Conservation (phyloP, 1,140 invertebrate species). For the Neuroterus valhalla region DNA sequence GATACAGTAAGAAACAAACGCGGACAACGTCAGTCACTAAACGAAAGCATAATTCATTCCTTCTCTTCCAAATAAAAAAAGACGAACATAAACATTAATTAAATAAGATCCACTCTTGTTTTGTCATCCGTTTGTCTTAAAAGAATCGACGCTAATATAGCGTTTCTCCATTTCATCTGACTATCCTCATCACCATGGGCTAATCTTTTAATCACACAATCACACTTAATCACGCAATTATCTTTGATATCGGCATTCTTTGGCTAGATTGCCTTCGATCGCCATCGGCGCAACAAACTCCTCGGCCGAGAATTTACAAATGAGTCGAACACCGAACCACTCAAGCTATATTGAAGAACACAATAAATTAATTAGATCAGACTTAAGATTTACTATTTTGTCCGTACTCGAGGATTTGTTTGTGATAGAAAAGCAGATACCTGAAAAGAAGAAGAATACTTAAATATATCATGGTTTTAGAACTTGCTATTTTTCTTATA, state of each 20-base stretch:
- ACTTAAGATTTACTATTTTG: constrained; percentile 69
- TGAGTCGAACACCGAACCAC: constrained; percentile 30
- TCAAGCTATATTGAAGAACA: constrained; percentile 6
- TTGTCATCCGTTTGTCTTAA: constrained; percentile 15
- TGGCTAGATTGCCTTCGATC: constrained; percentile 15
- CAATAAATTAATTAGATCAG: constrained; percentile 45
- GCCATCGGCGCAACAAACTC: constrained; percentile 20
- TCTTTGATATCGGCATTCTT: constrained; percentile 29
- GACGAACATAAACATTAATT: constrained; percentile 39
- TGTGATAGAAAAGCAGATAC: constrained; percentile 95
- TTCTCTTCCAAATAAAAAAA: constrained; percentile 43
- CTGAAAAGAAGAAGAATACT: constrained; percentile 74
- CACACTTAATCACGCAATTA: constrained; percentile 31
- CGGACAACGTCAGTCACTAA: constrained; percentile 43
- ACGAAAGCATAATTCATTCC: constrained; percentile 19
- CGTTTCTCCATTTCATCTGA: constrained; percentile 28
- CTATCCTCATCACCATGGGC: constrained; percentile 10
- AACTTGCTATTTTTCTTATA: no score
- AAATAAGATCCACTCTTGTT: constrained; percentile 40
- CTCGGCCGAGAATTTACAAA: constrained; percentile 33
- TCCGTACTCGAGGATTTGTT: constrained; percentile 90
- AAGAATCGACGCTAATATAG: constrained; percentile 47
- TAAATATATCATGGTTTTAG: constrained; percentile 3
- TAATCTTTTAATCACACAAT: constrained; percentile 16
- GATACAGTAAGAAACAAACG: constrained; percentile 45